These are phyloP conservation scores for Agrilus mali DNA, from an alignment of 2,888 invertebrate species.

Conservation along the genomic window DNA sequence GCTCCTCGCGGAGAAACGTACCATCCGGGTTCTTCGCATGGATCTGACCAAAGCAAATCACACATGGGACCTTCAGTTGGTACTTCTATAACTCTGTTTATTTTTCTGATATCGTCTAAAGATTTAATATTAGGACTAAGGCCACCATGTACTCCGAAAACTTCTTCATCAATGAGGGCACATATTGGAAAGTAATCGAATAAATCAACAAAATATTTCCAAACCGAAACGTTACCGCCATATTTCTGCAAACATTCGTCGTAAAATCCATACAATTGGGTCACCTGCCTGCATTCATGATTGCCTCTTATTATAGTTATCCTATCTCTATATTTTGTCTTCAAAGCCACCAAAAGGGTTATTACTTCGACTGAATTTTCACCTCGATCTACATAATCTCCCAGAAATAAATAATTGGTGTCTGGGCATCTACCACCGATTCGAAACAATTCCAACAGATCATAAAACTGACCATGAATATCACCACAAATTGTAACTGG, in stretches of 20 bases:
- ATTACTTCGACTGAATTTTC: slow-evolving; percentile 98
- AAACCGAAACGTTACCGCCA: slow-evolving; percentile 85
- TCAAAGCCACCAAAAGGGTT: slow-evolving; percentile 85
- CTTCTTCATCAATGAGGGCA: slow-evolving; percentile 82
- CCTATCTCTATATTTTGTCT: slow-evolving; percentile 84
- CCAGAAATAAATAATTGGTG: slow-evolving; percentile 89
- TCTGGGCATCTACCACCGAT: slow-evolving; percentile 94
- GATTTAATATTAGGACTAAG: slow-evolving; percentile 94
- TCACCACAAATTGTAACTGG: slow-evolving; percentile 97
- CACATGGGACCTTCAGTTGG: slow-evolving; percentile 96
- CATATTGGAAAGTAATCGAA: slow-evolving; percentile 95
- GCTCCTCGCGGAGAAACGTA: slow-evolving; percentile 93
- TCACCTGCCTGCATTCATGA: slow-evolving; percentile 93
- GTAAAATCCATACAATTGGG: slow-evolving; percentile 94
- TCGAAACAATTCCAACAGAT: slow-evolving; percentile 93
- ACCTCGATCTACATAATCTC: slow-evolving; percentile 95
- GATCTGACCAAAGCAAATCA: slow-evolving; percentile 95
- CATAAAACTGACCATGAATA: slow-evolving; percentile 97
- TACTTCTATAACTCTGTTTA: slow-evolving; percentile 82
- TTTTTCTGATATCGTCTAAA: slow-evolving; percentile 88
- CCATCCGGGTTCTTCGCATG: slow-evolving; percentile 97
- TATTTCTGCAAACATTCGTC: slow-evolving; percentile 96
- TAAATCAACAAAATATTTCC: slow-evolving; percentile 96
- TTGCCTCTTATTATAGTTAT: slow-evolving; percentile 95
- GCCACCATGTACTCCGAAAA: slow-evolving; percentile 66